These are phyloP conservation scores for Nomada fucata DNA, from an alignment of 2,888 invertebrate genomes.

Conservation along the genomic window DNA sequence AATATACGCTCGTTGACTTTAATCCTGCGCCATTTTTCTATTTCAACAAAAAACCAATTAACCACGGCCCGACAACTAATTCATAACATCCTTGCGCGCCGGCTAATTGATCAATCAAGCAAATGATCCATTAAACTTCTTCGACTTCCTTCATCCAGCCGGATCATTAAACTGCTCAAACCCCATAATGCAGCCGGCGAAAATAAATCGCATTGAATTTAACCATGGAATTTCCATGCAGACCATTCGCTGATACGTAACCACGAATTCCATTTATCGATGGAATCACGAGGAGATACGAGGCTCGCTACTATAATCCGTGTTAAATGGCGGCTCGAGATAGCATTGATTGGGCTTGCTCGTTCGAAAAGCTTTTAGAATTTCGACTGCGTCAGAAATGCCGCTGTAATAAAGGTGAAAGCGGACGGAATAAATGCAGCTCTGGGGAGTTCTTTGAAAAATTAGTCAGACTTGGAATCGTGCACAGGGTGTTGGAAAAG, in stretches of 20 bases:
- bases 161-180: background rate
- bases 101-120: conserved; percentile 46
- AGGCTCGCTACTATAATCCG: background rate
- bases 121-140: conserved; percentile 37
- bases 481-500: background rate
- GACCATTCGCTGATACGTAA: conserved; percentile 1
- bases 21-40: background rate
- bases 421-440: background rate
- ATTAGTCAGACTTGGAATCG: background rate
- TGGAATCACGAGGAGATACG: conserved; percentile 2
- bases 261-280: conserved; percentile 23
- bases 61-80: conserved; percentile 6
- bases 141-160: conserved; percentile 30
- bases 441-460: background rate
- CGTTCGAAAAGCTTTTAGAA: conserved; percentile 11
- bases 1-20: conserved; percentile 1
- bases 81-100: conserved; percentile 24
- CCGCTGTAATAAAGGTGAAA: background rate
- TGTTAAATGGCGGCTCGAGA: conserved; percentile 27
- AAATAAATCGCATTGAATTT: background rate
- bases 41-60: conserved; percentile 30
- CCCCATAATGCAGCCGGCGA: background rate
- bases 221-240: background rate
- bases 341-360: conserved; percentile 14
- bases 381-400: conserved; percentile 22